These are phyloP conservation scores for Pristionchus fissidentatus DNA, from an alignment of 2,888 invertebrate species.

Conservation along the genomic window DNA sequence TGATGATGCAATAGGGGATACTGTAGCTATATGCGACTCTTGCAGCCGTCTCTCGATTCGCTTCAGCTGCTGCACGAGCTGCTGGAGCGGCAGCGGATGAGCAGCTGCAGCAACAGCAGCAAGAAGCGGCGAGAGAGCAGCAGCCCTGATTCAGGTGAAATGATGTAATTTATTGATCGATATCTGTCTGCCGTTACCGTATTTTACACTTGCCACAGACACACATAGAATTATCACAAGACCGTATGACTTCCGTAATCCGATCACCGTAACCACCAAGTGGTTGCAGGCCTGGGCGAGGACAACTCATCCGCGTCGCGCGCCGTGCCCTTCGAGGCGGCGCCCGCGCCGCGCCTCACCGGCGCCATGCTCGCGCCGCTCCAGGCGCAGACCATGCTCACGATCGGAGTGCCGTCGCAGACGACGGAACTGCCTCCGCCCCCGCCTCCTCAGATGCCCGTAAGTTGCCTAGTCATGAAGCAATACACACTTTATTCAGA, in stretches of 20 bases:
- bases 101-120: conserved; percentile 26
- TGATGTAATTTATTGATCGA: neutral
- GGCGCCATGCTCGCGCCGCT: neutral
- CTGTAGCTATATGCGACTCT: neutral
- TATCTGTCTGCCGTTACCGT: neutral
- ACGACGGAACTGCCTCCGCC: neutral
- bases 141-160: conserved; percentile 43
- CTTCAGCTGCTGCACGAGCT: conserved; percentile 45
- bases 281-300: conserved; percentile 30
- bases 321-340: neutral
- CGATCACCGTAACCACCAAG: neutral
- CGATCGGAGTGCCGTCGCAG: conserved; percentile 24
- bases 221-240: neutral
- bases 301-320: neutral
- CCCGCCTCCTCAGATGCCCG: neutral
- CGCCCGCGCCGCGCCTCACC: neutral
- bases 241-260: neutral
- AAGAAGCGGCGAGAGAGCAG: conserved; percentile 8
- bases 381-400: neutral
- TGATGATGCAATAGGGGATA: neutral
- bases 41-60: conserved; percentile 42
- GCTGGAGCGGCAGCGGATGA: conserved; percentile 42
- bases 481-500: neutral
- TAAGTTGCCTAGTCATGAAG: neutral
- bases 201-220: neutral